phyloP scores from a whole-genome alignment of 1,140 invertebrate genomes.

The Yoshiicerus persimilis region DNA sequence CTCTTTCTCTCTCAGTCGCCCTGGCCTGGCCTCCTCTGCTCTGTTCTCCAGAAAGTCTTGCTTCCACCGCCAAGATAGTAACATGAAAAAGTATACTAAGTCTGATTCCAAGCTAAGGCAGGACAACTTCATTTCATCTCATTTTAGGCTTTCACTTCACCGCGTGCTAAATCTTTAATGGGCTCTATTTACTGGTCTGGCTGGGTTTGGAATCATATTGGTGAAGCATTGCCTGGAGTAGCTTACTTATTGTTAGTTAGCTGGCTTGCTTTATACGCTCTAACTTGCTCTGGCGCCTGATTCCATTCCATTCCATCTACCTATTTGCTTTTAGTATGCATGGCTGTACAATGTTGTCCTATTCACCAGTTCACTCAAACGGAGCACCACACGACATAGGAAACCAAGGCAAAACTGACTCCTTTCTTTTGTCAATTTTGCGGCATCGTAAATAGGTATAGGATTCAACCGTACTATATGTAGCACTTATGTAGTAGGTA shows the following conservation, averaged over 20 bases:
- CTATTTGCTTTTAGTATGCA: background rate
- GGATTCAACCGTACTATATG: too few species aligned
- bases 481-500: too few species aligned
- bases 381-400: background rate
- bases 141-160: slow-evolving; percentile 17
- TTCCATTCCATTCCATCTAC: background rate
- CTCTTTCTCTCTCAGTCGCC: background rate
- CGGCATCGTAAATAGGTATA: background rate
- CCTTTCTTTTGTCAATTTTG: background rate
- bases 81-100: background rate
- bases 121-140: slow-evolving; percentile 13
- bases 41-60: background rate
- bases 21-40: background rate
- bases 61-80: background rate
- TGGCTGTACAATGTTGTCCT: background rate
- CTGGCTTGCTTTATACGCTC: background rate
- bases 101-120: background rate
- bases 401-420: background rate
- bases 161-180: slow-evolving; percentile 19
- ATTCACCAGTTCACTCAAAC: background rate
- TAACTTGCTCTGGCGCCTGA: background rate
- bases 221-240: background rate
- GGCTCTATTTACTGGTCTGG: background rate
- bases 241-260: background rate
- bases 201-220: background rate